Evolutionary conservation across 2,797 vertebrate species (phyloP).

Genomic region (Microctenopoma steveboyesi): DNA sequence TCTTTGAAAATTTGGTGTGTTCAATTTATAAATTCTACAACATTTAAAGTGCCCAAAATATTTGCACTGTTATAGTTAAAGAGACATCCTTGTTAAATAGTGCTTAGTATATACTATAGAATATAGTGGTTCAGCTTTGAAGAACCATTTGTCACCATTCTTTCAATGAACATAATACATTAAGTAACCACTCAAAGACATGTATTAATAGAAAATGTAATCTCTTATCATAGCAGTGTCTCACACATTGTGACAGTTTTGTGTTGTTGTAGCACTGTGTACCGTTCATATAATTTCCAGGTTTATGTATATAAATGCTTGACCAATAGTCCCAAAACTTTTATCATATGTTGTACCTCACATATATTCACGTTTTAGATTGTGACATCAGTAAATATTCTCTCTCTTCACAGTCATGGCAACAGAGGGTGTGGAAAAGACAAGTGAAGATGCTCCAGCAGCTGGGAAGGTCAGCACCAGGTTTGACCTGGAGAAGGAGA

Average conservation of each 20-base stretch:
- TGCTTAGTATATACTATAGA: neutral
- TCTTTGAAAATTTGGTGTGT: too few species aligned
- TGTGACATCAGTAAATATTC: neutral
- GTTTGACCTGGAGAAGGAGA: conserved; percentile 95
- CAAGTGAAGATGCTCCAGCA: conserved; percentile 74
- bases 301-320: neutral
- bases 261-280: neutral
- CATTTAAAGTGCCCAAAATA: too few species aligned
- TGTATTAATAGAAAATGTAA: too few species aligned
- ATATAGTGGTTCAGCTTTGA: neutral
- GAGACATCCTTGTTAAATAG: neutral
- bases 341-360: neutral
- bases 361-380: neutral
- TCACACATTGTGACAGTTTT: neutral
- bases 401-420: conserved; percentile 71
- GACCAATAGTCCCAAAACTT: neutral
- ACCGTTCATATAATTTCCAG: too few species aligned
- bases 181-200: too few species aligned
- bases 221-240: neutral
- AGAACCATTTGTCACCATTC: neutral
- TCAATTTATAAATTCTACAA: too few species aligned
- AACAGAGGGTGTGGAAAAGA: conserved; percentile 78
- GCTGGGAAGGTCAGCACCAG: conserved; percentile 73
- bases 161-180: too few species aligned
- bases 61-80: neutral